Evolutionary conservation across 2,113 vertebrate species (phyloP), one percentile per base, ranked within the genome.

Genomic region (Sciurus niger): DNA sequence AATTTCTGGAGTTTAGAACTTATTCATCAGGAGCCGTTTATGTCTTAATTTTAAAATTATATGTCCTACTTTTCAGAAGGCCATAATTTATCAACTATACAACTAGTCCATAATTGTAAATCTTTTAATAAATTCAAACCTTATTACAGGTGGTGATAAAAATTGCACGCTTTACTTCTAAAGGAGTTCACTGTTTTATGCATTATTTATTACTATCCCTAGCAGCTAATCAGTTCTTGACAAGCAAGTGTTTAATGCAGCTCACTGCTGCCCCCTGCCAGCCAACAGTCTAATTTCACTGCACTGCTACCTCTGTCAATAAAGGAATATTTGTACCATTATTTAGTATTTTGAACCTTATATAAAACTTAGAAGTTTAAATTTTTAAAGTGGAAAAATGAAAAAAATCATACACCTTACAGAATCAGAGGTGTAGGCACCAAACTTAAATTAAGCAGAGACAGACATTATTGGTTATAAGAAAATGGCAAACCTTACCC

Each of bases 241-340:
- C 24, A 76, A 63, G 53, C 0, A 0, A 72, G 77, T 12, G 51
- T 51, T 25, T 68, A 76, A n/a, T 22, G 18, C 10, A 51, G 84
- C 11, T 60, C 83, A 63, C 78, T 95, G 78, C 95, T 93, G 77
- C 95, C 92, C 91, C 11, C 95, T 91, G 90, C 20, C 87, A 86
- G 90, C 53, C 79, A 73, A 63, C 0, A 67, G 46, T 82, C 93
- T 70, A 12, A 46, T 46, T 93, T 34, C 17, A 17, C 68, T 14
- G 46, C 18, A 73, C 0, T 46, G 68, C 72, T 28, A 34, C 30
- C 63, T 88, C 79, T 77, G 1, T 20, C 55, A 86, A 79, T 12
- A 84, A 1, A 73, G 55, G 13, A 63, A 4, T 34, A 46, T 30
- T 43, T 43, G 22, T 46, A 34, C 28, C 85, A 82, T n/a, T 82